Evolutionary conservation across 2,113 vertebrate species (phyloP), one percentile per base, ranked within the genome.

Genomic region (Poicephalus gulielmi): DNA sequence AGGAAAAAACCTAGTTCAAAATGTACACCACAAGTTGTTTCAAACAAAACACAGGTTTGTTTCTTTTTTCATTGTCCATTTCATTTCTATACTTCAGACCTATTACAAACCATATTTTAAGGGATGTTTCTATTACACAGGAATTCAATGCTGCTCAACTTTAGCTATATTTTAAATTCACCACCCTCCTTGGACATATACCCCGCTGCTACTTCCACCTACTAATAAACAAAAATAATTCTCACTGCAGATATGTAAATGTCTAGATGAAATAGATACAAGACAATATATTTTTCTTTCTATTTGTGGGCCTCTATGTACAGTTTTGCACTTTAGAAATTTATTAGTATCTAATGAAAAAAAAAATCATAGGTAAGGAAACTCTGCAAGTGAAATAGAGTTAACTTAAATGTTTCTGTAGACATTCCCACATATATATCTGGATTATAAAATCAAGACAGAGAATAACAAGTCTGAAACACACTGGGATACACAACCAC

Each of bases 1-100:
- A 97, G 90, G 77, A 91, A 73, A 95, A 82, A 95, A 59, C 8
- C 50, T 68, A 86, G 53, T 80, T 95, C 46, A 94, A 96, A 92
- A 94, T 77, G 50, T 81, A 47, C 62, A 78, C 25, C 41, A 66
- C 12, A 13, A 37, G 37, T 37, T 37, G 37, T 37, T 37, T 37
- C 37, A 37, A 37, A 37, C 37, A 37, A 37, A 37, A 37, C 37
- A 37, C 37, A 37, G 37, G 37, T 37, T 31, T 14, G 7, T 60
- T 97, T 94, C 39, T 47, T 19, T 39, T 76, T 95, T 82, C 10
- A 49, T 71, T 95, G 83, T 44, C 63, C 10, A 49, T 74, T 96
- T 83, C 60, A 71, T 88, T 95, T 92, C 53, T 17, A 13, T 49
- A 88, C 77, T 35, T 90, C 28, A 88, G 63, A 37, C 2, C 11